Evolutionary conservation across 2,888 invertebrate species (phyloP).

Genomic region (Conistra vaccinii): DNA sequence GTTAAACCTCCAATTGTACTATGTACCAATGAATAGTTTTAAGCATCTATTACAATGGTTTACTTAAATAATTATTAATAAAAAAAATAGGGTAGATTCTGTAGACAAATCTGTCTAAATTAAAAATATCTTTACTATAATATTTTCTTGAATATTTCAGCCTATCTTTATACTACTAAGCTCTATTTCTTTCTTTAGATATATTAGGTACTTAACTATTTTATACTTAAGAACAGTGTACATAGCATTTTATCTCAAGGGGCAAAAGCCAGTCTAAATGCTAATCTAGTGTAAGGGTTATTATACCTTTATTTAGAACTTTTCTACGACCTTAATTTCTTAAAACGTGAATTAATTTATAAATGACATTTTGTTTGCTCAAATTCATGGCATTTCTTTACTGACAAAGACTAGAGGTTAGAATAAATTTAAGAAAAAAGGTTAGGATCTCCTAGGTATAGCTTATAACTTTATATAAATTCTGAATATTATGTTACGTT

Average conservation of each 20-base stretch:
- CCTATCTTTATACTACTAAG: slow-evolving; percentile 34
- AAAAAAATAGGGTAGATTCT: slow-evolving; percentile 52
- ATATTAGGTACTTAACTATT: slow-evolving; percentile 30
- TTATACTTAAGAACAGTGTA: slow-evolving; percentile 53
- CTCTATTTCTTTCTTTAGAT: slow-evolving; percentile 34
- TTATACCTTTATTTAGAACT: slow-evolving; percentile 33
- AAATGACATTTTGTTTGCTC: slow-evolving; percentile 86
- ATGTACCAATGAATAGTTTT: slow-evolving; percentile 83
- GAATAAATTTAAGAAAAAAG: slow-evolving; percentile 68
- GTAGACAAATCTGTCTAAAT: slow-evolving; percentile 40
- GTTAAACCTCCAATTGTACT: slow-evolving; percentile 76
- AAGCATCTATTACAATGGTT: slow-evolving; percentile 55
- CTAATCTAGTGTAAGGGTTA: slow-evolving; percentile 45
- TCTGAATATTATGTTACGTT: slow-evolving; percentile 65
- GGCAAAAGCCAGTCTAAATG: slow-evolving; percentile 66
- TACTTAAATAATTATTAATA: slow-evolving; percentile 51
- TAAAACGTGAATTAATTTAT: slow-evolving; percentile 56
- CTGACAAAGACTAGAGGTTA: slow-evolving; percentile 79
- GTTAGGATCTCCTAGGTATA: slow-evolving; percentile 81
- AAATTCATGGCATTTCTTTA: slow-evolving; percentile 89
- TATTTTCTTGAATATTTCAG: slow-evolving; percentile 48
- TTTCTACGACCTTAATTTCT: slow-evolving; percentile 52
- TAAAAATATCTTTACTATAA: slow-evolving; percentile 36
- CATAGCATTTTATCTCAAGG: slow-evolving; percentile 62
- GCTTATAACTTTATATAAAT: slow-evolving; percentile 69